These are phyloP conservation scores for Pristionchus maxplancki DNA, from an alignment of 2,888 invertebrate genomes.

Conservation along the genomic window DNA sequence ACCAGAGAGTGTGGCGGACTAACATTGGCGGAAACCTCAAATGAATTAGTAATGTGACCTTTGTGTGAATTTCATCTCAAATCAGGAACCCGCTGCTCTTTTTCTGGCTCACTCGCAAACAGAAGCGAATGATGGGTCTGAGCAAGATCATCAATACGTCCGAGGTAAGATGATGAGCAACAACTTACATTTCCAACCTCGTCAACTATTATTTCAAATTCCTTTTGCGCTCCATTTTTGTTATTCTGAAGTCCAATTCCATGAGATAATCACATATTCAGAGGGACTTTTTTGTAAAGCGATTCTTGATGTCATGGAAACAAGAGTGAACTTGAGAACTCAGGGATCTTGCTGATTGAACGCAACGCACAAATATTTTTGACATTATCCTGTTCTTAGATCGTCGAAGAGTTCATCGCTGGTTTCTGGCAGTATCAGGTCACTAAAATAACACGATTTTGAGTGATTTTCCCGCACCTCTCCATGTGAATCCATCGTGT, in stretches of 20 bases:
- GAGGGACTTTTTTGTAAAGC: background rate
- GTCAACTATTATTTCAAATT: background rate
- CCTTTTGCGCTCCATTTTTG: background rate
- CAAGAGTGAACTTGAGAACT: background rate
- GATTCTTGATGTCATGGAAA: background rate
- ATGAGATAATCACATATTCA: background rate
- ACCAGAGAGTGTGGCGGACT: no score
- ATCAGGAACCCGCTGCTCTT: conserved; percentile 77
- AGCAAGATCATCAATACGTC: conserved; percentile 73
- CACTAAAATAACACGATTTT: background rate
- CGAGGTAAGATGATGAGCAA: conserved; percentile 62
- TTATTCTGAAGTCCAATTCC: background rate
- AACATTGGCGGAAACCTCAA: no score
- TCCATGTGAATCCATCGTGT: background rate
- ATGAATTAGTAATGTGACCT: conserved; percentile 12
- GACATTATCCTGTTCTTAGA: background rate
- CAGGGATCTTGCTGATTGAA: no score
- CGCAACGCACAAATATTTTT: no score
- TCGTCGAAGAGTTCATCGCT: conserved; percentile 39
- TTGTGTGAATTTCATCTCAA: no score
- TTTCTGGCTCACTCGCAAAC: conserved; percentile 77
- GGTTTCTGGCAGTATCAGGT: conserved; percentile 51
- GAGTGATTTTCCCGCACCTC: background rate
- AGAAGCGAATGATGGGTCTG: conserved; percentile 70
- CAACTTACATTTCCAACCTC: background rate